Evolutionary conservation across 1,140 invertebrate species (phyloP).

Genomic region (Rhizoglyphus robini): DNA sequence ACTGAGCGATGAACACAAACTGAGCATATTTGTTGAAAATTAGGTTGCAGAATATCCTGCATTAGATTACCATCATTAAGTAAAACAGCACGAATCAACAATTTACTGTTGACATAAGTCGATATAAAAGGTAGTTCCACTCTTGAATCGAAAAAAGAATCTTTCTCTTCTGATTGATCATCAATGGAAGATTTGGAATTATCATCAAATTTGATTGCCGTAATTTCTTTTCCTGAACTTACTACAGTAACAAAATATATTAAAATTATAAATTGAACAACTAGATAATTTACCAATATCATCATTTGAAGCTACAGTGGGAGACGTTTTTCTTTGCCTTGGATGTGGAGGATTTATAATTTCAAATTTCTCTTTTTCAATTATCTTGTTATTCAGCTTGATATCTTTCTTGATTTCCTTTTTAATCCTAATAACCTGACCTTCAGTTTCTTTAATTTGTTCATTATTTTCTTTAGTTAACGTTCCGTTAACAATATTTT

Average conservation of each 20-base stretch:
- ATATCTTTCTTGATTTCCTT: background rate
- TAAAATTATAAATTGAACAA: background rate
- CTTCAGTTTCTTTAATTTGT: constrained; percentile 20
- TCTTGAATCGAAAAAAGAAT: constrained; percentile 38
- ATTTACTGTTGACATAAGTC: constrained; percentile 33
- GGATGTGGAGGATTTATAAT: too few relatives aligned
- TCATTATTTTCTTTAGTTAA: background rate
- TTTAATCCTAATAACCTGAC: background rate
- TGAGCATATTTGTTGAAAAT: constrained; percentile 27
- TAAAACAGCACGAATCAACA: constrained; percentile 36
- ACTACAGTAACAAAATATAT: background rate
- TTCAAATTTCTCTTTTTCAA: too few relatives aligned
- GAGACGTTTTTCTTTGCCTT: too few relatives aligned
- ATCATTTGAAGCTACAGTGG: background rate
- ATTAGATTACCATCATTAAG: constrained; percentile 32
- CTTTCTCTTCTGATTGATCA: constrained; percentile 30
- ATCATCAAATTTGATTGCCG: background rate
- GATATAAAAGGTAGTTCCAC: constrained; percentile 37
- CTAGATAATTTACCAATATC: background rate
- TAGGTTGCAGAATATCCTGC: constrained; percentile 32
- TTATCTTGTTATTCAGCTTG: too few relatives aligned
- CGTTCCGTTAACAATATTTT: background rate
- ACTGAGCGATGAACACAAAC: constrained; percentile 29
- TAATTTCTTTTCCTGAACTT: background rate
- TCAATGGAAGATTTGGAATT: background rate